Evolutionary conservation across 2,888 invertebrate genomes (phyloP).

Genomic region (Abscondita cerata): DNA sequence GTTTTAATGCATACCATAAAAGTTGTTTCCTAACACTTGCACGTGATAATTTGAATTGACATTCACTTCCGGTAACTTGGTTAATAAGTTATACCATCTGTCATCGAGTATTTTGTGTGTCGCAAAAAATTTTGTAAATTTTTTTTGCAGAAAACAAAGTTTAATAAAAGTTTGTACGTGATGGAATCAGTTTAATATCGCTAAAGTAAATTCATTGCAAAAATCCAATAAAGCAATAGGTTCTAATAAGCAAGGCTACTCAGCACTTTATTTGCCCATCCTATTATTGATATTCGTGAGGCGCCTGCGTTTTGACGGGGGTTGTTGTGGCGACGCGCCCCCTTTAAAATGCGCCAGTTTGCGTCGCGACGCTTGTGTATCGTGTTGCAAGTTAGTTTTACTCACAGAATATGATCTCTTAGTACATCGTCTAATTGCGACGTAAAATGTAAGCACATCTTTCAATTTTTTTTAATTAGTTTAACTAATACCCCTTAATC

Average conservation of each 20-base stretch:
- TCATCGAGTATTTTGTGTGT: neutral
- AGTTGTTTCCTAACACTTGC: too few relatives aligned
- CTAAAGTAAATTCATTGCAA: slow-evolving; percentile 21
- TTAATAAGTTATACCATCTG: neutral
- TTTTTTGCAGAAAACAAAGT: too few relatives aligned
- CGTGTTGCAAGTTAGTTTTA: slow-evolving; percentile 21
- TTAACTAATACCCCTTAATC: too few relatives aligned
- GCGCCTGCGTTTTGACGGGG: slow-evolving; percentile 33
- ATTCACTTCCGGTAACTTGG: too few relatives aligned
- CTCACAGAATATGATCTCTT: slow-evolving; percentile 25
- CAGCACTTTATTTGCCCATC: slow-evolving; percentile 38
- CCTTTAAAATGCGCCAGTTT: slow-evolving; percentile 36
- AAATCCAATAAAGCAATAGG: slow-evolving; percentile 34
- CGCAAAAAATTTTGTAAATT: neutral
- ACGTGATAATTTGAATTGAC: too few relatives aligned
- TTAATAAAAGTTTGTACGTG: too few relatives aligned
- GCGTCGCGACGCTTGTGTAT: slow-evolving; percentile 36
- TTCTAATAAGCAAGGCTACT: slow-evolving; percentile 36
- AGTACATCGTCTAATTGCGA: slow-evolving; percentile 22
- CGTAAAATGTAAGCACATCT: slow-evolving; percentile 21
- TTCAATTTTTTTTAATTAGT: too few relatives aligned
- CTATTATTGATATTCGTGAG: slow-evolving; percentile 37
- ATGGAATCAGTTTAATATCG: neutral
- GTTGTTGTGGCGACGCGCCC: slow-evolving; percentile 37
- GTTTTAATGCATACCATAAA: too few relatives aligned